Percentiles rank a stretch among this genome's conserved stretches.
phyloP scores from a whole-genome alignment of 2,113 vertebrate genomes.

The Eclectus roratus region DNA sequence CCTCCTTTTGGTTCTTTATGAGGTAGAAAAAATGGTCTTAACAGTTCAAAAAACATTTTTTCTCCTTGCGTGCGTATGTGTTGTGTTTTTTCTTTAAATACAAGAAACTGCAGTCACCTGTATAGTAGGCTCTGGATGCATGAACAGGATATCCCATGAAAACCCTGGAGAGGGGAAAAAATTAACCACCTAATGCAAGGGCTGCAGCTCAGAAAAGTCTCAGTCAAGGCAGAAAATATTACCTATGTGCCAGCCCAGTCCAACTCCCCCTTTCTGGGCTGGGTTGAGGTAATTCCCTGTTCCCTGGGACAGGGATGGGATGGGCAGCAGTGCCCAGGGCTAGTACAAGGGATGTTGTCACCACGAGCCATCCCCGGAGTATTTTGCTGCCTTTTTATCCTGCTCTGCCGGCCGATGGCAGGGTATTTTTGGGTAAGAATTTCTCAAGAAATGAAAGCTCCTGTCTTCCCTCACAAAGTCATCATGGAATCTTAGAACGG shows the following conservation, averaged over 20 bases:
- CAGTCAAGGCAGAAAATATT: background rate
- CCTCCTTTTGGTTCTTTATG: constrained; percentile 42
- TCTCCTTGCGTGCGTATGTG: accelerated
- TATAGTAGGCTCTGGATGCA: background rate
- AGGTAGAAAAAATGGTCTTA: constrained; percentile 19
- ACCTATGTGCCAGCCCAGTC: accelerated
- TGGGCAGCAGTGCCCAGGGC: accelerated
- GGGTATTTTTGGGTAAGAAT: accelerated
- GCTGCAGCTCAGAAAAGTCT: background rate
- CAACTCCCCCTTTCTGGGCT: background rate
- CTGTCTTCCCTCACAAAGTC: background rate
- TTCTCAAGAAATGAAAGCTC: background rate
- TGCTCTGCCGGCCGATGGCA: background rate
- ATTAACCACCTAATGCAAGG: background rate
- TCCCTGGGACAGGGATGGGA: background rate
- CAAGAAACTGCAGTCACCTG: background rate
- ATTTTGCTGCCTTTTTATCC: background rate
- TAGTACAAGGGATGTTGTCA: background rate
- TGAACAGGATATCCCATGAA: constrained; percentile 38
- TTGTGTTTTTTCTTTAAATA: constrained; percentile 15
- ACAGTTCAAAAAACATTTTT: constrained; percentile 1
- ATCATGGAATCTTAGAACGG: background rate
- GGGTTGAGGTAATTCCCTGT: background rate
- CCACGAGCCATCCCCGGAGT: background rate
- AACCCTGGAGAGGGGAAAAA: background rate